Base-by-base conservation (phyloP, 2,797 vertebrate genomes). In the Xyrichtys novacula region DNA sequence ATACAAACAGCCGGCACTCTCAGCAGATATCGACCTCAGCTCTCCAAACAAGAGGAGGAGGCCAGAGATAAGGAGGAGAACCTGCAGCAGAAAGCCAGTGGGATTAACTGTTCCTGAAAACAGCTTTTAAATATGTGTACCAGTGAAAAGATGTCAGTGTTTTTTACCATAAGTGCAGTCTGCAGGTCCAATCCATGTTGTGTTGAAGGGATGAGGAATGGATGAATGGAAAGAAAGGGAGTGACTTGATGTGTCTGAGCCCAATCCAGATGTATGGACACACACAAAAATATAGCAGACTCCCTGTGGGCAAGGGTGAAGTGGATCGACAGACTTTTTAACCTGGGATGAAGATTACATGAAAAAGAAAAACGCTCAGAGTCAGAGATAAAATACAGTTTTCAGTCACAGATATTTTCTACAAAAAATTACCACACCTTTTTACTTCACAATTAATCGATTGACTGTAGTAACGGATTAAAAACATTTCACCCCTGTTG, bases 251-350 rank as follows among this genome's bases (percentile, higher is more conserved):
- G 74, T 3, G 46, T 57, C 15, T 36, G 40, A 31, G 74, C 29
- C 72, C 73, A 78, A 65, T 91, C 63, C 0, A 94, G 60, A 9
- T 72, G 75, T 26, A 94, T 15, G 28, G 89, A 93, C 34, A 94
- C 88, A 17, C 89, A 91, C 56, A 94, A 65, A 61, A 94, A 91
- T 34, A 94, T 76, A 26, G 70, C 83, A 3, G 91, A 93, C 76
- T 91, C 90, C 59, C 75, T 86, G 81, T 94, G 92, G 82, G 91
- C 89, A 66, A 94, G 94, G 25, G 94, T 93, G 69, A 95, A 94
- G 78, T 94, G 92, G 2, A 95, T 38, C 11, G 86, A 85, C 26
- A 94, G 28, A 23, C 73, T 23, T 63, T 81, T 76, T 64, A 80
- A 87, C 77, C 94, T 94, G 76, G 29, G 11, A 70, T 5, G 1